Evolutionary conservation across 1,140 invertebrate genomes (phyloP).

Genomic region (Ostrea edulis): DNA sequence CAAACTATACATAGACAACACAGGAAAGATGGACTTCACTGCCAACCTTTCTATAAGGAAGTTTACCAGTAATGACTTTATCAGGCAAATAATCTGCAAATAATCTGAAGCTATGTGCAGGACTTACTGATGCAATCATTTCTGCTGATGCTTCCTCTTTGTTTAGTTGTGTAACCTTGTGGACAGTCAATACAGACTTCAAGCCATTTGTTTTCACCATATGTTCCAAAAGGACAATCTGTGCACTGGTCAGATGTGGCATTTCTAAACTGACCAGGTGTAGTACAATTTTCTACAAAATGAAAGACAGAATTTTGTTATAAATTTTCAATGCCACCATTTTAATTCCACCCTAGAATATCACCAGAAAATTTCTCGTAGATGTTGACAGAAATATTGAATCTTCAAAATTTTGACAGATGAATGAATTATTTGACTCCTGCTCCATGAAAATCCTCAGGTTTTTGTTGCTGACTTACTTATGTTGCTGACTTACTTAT

Average conservation of each 20-base stretch:
- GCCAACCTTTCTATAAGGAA: no score
- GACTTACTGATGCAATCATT: slow-evolving; percentile 56
- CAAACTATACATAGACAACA: no score
- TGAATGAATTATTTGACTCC: no score
- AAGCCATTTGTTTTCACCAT: slow-evolving; percentile 59
- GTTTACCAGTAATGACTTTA: no score
- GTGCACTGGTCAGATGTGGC: slow-evolving; percentile 55
- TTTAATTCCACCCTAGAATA: no score
- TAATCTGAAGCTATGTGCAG: slow-evolving; percentile 23
- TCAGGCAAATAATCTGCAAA: no score
- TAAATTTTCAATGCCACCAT: no score
- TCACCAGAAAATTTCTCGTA: no score
- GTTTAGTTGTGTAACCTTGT: slow-evolving; percentile 58
- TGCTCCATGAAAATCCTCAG: no score
- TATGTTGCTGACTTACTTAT: slow-evolving; percentile 59
- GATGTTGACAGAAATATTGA: no score
- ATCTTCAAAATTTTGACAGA: no score
- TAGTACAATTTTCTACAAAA: slow-evolving; percentile 64
- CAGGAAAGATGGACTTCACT: no score
- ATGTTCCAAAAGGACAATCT: slow-evolving; percentile 60
- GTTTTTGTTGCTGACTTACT: slow-evolving; percentile 48
- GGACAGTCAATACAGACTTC: slow-evolving; percentile 57
- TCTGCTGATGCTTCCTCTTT: slow-evolving; percentile 25
- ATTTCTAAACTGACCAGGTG: slow-evolving; percentile 60
- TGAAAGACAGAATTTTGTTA: not conserved